Conservation (phyloP, 2,888 invertebrate species). For the Elegia similella region DNA sequence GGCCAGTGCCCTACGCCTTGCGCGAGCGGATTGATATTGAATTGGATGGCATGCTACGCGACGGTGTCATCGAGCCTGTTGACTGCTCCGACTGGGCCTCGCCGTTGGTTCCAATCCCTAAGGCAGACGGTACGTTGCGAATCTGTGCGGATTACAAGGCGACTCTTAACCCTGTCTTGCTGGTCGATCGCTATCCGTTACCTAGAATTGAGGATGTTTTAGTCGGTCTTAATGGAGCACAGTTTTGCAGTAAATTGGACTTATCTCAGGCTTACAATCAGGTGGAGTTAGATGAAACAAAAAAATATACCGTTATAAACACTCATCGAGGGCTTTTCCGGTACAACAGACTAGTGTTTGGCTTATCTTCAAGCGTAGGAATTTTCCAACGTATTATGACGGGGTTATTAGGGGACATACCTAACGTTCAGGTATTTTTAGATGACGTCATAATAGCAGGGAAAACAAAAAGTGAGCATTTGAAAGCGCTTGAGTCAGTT, state of each 20-base stretch:
- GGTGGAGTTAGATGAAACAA: constrained; percentile 23
- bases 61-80: constrained; percentile 33
- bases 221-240: constrained; percentile 19
- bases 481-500: neutral
- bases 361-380: constrained; percentile 21
- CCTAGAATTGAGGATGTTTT: constrained; percentile 28
- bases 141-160: constrained; percentile 35
- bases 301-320: constrained; percentile 25
- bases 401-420: constrained; percentile 17
- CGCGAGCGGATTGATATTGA: constrained; percentile 30
- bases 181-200: constrained; percentile 28
- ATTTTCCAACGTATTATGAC: constrained; percentile 20
- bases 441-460: constrained; percentile 16
- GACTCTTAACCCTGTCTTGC: constrained; percentile 25
- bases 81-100: constrained; percentile 34
- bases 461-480: constrained; percentile 12
- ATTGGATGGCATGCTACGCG: constrained; percentile 32
- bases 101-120: constrained; percentile 28
- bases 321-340: constrained; percentile 24
- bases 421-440: constrained; percentile 13
- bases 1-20: constrained; percentile 31
- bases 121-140: too few species aligned
- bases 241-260: constrained; percentile 28
- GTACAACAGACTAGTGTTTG: constrained; percentile 24
- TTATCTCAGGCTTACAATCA: constrained; percentile 29